Percentiles rank a stretch among this genome's conserved stretches.
These are phyloP conservation scores for Opisthocomus hoazin DNA, from an alignment of 2,113 vertebrate species.

Conservation along the genomic window DNA sequence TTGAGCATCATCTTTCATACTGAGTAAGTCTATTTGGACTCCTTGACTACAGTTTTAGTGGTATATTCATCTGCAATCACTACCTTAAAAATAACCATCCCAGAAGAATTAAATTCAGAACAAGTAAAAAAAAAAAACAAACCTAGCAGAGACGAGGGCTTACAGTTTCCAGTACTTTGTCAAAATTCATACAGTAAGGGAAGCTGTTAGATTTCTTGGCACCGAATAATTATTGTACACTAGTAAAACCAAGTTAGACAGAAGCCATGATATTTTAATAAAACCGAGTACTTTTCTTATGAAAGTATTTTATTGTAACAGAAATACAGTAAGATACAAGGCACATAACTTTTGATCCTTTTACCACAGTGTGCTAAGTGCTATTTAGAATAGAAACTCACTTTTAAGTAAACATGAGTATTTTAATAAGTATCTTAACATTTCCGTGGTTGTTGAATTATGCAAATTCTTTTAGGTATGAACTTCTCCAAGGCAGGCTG, in stretches of 20 bases:
- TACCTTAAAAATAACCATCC: background rate
- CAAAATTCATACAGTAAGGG: background rate
- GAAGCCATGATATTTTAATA: background rate
- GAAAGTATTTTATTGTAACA: constrained; percentile 65
- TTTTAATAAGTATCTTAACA: constrained; percentile 70
- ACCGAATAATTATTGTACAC: background rate
- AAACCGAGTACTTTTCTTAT: background rate
- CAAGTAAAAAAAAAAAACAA: background rate
- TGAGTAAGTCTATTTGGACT: background rate
- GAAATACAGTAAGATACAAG: constrained; percentile 28
- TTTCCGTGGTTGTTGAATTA: constrained; percentile 94
- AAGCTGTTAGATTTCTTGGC: background rate
- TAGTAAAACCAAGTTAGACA: background rate
- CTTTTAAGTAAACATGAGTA: background rate
- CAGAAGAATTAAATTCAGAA: background rate
- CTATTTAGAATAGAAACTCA: background rate
- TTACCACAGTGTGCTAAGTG: background rate
- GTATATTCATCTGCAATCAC: background rate
- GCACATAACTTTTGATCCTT: background rate
- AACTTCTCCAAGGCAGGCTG: constrained; percentile 84
- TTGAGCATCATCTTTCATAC: background rate
- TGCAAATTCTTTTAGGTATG: constrained; percentile 71
- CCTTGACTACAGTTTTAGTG: background rate
- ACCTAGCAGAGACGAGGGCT: background rate
- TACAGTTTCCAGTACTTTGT: background rate